Conservation (phyloP, 2,797 vertebrate species). For the Brachymystax lenok region DNA sequence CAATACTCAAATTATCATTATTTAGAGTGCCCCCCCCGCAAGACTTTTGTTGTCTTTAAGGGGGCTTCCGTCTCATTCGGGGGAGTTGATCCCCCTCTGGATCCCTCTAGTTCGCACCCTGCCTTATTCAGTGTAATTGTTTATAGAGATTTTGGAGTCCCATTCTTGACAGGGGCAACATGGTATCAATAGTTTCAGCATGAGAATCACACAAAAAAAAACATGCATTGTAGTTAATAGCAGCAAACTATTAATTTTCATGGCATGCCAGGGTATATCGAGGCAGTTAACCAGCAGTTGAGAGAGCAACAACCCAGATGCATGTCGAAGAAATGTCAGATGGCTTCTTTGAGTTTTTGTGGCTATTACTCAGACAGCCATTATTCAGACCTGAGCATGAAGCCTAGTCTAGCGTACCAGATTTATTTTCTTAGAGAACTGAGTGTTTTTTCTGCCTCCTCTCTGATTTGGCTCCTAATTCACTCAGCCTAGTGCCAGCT, state of each 20-base stretch:
- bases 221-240: background rate
- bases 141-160: background rate
- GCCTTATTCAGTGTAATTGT: background rate
- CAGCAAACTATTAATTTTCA: background rate
- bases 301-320: background rate
- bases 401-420: background rate
- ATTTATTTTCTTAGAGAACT: slow-evolving; percentile 11
- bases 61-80: no score
- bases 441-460: background rate
- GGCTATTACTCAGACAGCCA: background rate
- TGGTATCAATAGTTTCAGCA: background rate
- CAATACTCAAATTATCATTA: background rate
- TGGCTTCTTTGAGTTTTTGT: background rate
- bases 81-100: no score
- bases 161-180: background rate
- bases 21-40: no score
- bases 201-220: no score
- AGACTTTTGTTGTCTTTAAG: no score
- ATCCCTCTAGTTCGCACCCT: background rate
- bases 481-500: background rate
- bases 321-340: background rate
- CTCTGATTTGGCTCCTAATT: slow-evolving; percentile 8
- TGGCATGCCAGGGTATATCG: background rate
- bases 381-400: slow-evolving; percentile 1
- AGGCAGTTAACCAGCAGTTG: background rate